A percentile compares a stretch with the other conserved stretches of the same genome.
These are phyloP conservation scores for Esox masquinongy DNA, from an alignment of 2,797 vertebrate species.

Conservation along the genomic window DNA sequence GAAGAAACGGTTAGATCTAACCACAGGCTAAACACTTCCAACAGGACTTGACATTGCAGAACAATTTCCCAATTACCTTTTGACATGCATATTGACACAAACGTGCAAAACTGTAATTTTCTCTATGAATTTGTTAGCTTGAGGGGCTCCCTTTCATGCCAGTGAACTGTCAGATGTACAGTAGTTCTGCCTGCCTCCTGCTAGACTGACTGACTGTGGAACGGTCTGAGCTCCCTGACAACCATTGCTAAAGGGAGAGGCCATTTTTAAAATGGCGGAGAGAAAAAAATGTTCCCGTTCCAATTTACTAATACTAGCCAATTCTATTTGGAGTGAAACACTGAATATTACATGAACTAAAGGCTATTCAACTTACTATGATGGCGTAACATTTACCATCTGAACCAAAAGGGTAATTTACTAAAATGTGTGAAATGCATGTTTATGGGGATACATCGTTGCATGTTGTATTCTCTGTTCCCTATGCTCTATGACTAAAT, in stretches of 20 bases:
- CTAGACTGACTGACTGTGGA: conserved; percentile 62
- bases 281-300: not conserved
- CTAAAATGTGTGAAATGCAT: not conserved
- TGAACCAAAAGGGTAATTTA: not conserved
- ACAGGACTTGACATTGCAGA: conserved; percentile 77
- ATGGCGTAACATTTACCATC: not conserved
- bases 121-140: conserved; percentile 77
- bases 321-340: not conserved
- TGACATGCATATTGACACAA: conserved; percentile 82
- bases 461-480: not conserved
- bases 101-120: conserved; percentile 78
- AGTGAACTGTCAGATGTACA: conserved; percentile 73
- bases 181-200: conserved; percentile 63
- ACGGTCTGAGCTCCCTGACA: conserved; percentile 52
- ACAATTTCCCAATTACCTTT: conserved; percentile 81
- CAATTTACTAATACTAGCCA: not conserved
- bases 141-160: conserved; percentile 76
- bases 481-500: conserved; percentile 50
- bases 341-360: not conserved
- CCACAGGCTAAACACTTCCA: conserved; percentile 77
- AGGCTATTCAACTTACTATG: not conserved
- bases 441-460: not conserved
- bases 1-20: conserved; percentile 75
- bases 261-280: conserved; percentile 42
- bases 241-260: conserved; percentile 42